Percentiles rank a stretch among this genome's conserved stretches.
phyloP scores from a whole-genome alignment of 92 coral and sea anemone species.

The Porites evermanni region DNA sequence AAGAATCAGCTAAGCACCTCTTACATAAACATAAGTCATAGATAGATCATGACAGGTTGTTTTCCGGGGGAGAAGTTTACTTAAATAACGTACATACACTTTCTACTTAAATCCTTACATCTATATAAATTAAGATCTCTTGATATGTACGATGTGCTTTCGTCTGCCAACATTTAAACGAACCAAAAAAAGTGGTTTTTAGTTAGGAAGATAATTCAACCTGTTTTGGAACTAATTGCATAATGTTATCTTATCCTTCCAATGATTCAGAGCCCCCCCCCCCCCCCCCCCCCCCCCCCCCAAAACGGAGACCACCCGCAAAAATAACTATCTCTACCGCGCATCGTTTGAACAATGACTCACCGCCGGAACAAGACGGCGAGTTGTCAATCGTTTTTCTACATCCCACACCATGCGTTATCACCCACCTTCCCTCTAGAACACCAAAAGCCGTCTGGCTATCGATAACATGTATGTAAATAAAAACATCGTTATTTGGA shows the following conservation, averaged over 20 bases:
- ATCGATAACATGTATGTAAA: too few species aligned
- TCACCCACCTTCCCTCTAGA: conserved; percentile 15
- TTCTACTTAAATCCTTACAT: not conserved
- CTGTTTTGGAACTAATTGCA: not conserved
- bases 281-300: too few species aligned
- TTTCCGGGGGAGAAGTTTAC: conserved; percentile 24
- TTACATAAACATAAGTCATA: conserved; percentile 29
- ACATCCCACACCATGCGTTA: too few species aligned
- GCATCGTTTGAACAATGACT: too few species aligned
- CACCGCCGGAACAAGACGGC: too few species aligned
- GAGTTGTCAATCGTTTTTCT: too few species aligned
- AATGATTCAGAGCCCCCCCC: not conserved
- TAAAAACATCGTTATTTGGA: too few species aligned
- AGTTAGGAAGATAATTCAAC: not conserved
- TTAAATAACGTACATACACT: not conserved
- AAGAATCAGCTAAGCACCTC: conserved; percentile 37
- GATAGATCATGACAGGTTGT: conserved; percentile 36
- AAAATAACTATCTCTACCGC: too few species aligned
- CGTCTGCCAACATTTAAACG: not conserved
- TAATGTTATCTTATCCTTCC: too few species aligned
- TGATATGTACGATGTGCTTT: too few species aligned
- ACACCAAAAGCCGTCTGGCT: conserved; percentile 21
- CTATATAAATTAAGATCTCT: not conserved
- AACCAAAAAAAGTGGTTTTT: not conserved
- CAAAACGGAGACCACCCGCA: too few species aligned